Conservation (phyloP, 2,797 vertebrate genomes). For the Pangasius mekongensis region DNA sequence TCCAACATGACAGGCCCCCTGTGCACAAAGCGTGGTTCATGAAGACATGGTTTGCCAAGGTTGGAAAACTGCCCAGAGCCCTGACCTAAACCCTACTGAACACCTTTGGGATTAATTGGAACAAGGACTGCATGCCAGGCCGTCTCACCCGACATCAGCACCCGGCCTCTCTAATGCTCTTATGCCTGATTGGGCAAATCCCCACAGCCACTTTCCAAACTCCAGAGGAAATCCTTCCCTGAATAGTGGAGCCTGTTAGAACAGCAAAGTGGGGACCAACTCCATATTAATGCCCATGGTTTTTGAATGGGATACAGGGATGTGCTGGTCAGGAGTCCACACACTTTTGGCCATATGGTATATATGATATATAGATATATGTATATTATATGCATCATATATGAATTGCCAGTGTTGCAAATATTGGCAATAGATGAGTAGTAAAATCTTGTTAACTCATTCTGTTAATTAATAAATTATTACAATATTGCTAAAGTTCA, state of each 20-base stretch:
- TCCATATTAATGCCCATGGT: neutral
- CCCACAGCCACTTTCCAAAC: neutral
- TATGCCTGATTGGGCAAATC: neutral
- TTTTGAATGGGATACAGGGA: neutral
- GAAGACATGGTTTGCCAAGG: neutral
- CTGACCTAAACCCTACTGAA: neutral
- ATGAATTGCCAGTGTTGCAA: neutral
- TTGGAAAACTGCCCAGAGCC: neutral
- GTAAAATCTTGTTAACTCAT: neutral
- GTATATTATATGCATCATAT: neutral
- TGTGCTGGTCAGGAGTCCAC: neutral
- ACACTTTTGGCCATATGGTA: neutral
- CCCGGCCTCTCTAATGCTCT: neutral
- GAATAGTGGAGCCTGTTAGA: neutral
- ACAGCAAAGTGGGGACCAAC: neutral
- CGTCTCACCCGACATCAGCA: neutral
- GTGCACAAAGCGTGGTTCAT: neutral
- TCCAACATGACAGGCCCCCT: neutral
- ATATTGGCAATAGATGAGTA: neutral
- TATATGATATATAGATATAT: neutral
- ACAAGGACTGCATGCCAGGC: neutral
- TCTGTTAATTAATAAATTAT: neutral
- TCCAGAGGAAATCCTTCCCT: neutral
- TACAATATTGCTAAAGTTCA: neutral
- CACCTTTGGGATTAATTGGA: slow-evolving; percentile 1